These are phyloP conservation scores for Holothuria scabra DNA, from an alignment of 53 echinoderm and acorn worm species.

Conservation along the genomic window DNA sequence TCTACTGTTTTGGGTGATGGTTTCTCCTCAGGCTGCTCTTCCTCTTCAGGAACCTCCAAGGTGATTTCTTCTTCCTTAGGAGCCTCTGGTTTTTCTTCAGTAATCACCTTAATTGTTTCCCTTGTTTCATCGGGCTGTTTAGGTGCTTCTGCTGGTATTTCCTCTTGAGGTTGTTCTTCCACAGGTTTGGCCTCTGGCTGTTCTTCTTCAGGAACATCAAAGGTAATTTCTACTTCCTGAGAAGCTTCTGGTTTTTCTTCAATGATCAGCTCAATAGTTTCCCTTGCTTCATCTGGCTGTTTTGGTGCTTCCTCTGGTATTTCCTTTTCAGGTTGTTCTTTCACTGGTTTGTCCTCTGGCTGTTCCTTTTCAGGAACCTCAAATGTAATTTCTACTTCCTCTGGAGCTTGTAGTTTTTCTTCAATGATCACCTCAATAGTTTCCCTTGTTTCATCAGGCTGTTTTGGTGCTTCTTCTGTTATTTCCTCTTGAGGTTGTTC, in stretches of 20 bases:
- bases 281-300: neutral
- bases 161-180: too few relatives aligned
- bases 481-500: constrained; percentile 1
- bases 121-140: too few relatives aligned
- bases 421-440: constrained; percentile 53
- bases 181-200: neutral
- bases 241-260: constrained; percentile 23
- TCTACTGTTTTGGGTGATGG: neutral
- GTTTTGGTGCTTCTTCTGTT: neutral
- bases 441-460: constrained; percentile 7
- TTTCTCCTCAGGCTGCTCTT: neutral
- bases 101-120: too few relatives aligned
- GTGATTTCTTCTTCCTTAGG: neutral
- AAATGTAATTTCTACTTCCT: constrained; percentile 46
- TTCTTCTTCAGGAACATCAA: constrained; percentile 39
- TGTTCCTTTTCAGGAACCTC: constrained; percentile 36
- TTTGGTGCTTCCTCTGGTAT: constrained; percentile 30
- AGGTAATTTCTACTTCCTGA: constrained; percentile 46
- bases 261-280: constrained; percentile 48
- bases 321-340: constrained; percentile 31
- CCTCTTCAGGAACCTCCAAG: neutral
- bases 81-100: neutral
- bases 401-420: constrained; percentile 7
- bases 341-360: too few relatives aligned
- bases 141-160: too few relatives aligned